Conservation (phyloP, 2,888 invertebrate species). For the Parelbella ahira region DNA sequence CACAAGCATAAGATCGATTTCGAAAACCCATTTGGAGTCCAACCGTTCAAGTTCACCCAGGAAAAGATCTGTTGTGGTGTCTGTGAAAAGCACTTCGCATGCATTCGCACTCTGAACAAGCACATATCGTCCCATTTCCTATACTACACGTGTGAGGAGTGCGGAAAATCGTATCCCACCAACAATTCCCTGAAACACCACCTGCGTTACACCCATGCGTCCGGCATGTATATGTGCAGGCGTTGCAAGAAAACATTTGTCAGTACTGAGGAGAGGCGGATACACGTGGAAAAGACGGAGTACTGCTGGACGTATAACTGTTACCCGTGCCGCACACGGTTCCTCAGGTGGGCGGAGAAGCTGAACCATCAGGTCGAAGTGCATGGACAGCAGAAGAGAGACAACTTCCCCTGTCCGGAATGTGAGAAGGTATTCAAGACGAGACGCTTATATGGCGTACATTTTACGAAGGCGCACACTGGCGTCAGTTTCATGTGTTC, state of each 20-base stretch:
- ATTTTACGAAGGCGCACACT: conserved; percentile 42
- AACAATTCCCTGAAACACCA: conserved; percentile 38
- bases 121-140: conserved; percentile 46
- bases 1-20: conserved; percentile 39
- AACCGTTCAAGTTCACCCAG: conserved; percentile 42
- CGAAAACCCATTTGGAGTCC: conserved; percentile 39
- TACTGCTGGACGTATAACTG: conserved; percentile 45
- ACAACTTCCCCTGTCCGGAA: conserved; percentile 42
- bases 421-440: conserved; percentile 39
- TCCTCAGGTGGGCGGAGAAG: conserved; percentile 39
- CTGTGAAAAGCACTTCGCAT: conserved; percentile 41
- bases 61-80: conserved; percentile 38
- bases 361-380: conserved; percentile 38
- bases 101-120: conserved; percentile 41
- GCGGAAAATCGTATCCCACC: conserved; percentile 45
- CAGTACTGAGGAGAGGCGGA: conserved; percentile 37
- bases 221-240: conserved; percentile 37
- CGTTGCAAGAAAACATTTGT: conserved; percentile 41
- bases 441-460: conserved; percentile 36
- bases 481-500: conserved; percentile 34
- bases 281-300: conserved; percentile 36
- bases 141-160: conserved; percentile 45
- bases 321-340: conserved; percentile 39
- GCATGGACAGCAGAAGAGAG: conserved; percentile 37
- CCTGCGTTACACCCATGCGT: conserved; percentile 35